These are phyloP conservation scores for Ibidorhyncha struthersii DNA, from an alignment of 2,113 vertebrate genomes.

Conservation along the genomic window DNA sequence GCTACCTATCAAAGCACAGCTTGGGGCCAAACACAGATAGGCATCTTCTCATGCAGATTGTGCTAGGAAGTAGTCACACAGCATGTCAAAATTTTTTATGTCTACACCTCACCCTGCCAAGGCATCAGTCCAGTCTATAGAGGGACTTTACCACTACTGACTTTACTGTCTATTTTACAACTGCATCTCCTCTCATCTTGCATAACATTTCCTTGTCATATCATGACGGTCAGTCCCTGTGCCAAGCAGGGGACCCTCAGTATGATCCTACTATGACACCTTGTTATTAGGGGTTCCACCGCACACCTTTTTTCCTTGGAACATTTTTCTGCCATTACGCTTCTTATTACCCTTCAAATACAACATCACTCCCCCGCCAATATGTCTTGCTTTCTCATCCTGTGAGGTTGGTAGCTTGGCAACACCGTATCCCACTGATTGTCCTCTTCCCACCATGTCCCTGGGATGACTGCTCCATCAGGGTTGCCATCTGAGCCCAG, in stretches of 20 bases:
- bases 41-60: not conserved
- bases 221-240: not conserved
- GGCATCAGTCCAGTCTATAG: not conserved
- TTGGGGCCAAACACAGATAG: not conserved
- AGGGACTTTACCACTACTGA: fast-evolving
- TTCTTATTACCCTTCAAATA: not conserved
- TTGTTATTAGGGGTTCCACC: not conserved
- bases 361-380: not conserved
- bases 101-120: not conserved
- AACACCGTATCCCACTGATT: not conserved
- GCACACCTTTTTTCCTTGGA: not conserved
- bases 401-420: slow-evolving; percentile 9
- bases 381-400: not conserved
- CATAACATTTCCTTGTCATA: not conserved
- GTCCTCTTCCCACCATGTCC: not conserved
- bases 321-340: not conserved
- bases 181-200: not conserved
- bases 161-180: not conserved
- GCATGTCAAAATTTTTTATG: not conserved
- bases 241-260: fast-evolving
- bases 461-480: not conserved
- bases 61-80: not conserved
- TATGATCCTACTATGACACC: not conserved
- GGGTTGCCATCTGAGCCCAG: not conserved
- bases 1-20: not conserved